Evolutionary conservation across 2,113 vertebrate genomes (phyloP).

Genomic region (Pungitius pungitius): DNA sequence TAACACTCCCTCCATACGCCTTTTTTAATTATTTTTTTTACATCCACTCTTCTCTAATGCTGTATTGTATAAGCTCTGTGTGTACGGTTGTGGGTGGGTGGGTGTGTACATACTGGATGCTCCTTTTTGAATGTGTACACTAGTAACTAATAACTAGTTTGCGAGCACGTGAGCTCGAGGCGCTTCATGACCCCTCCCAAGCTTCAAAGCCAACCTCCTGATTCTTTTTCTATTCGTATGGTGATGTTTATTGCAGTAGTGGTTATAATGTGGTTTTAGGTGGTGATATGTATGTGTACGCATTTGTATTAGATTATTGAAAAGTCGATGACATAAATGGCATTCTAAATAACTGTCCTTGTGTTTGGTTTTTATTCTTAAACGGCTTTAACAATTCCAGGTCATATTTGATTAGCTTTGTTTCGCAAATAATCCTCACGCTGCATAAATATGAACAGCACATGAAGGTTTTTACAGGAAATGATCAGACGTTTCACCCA

Average conservation of each 20-base stretch:
- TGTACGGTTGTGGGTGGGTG: conserved; percentile 19
- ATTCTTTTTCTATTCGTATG: conserved; percentile 74
- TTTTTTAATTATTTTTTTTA: conserved; percentile 72
- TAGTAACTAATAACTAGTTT: conserved; percentile 22
- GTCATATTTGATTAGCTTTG: not conserved
- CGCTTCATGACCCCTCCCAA: conserved; percentile 43
- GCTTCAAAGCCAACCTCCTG: conserved; percentile 64
- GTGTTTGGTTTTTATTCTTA: conserved; percentile 31
- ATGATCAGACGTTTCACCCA: no score
- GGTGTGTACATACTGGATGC: conserved; percentile 50
- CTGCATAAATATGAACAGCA: not conserved
- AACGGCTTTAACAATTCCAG: not conserved
- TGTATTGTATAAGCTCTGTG: conserved; percentile 71
- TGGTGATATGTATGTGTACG: conserved; percentile 78
- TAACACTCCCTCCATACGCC: conserved; percentile 51
- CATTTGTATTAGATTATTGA: conserved; percentile 81
- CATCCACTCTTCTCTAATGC: conserved; percentile 69
- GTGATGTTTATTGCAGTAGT: conserved; percentile 79
- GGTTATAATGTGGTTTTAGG: conserved; percentile 78
- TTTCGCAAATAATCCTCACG: not conserved
- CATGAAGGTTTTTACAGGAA: not conserved
- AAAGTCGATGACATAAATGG: conserved; percentile 78
- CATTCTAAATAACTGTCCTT: conserved; percentile 64
- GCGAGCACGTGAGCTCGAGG: conserved; percentile 60
- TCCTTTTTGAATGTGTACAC: conserved; percentile 57